Evolutionary conservation across 1,140 invertebrate genomes (phyloP), one percentile per base, ranked within the genome.

Genomic region (Ephestia elutella): DNA sequence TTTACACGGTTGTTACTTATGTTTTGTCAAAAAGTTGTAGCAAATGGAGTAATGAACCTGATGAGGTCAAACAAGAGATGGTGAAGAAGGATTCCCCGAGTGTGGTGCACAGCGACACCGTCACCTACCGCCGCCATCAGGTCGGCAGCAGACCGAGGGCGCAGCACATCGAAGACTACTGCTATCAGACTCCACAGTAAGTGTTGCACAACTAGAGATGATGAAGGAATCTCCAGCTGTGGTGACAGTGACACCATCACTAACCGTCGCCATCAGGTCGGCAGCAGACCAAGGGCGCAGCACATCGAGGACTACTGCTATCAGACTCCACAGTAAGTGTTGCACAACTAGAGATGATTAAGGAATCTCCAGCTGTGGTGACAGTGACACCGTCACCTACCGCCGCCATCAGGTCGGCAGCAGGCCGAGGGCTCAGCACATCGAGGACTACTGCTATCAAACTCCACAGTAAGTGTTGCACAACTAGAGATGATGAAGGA

Each of bases 321-420:
- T 13, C 56, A 59, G 19, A 56, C 54, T 13, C 19, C 21, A 20
- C 53, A 60, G 58, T 65, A 50, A 54, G 44, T 55, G 20, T 49
- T n/a, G n/a, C n/a, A n/a, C n/a, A 54, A 20, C 28, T 51, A 49
- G 21, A 48, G 3, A 19, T 17, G 11, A 18, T 32, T 0, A 54
- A 56, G 13, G 28, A 38, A 18, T 15, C 19, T 11, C 19, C 30
- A 13, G n/a, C n/a, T n/a, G 25, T 35, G 0, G 38, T 66, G 0
- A 66, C 10, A 66, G 63, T 20, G 60, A 65, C 19, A 66, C 70
- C 3, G 60, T 71, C 7, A 66, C 70, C 1, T 71, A 64, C 18
- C 49, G 66, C 11, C 30, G 63, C 9, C 59, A 61, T 2, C 28
- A 58, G 7, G 5, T 54, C 5, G 35, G 49, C 2, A 55, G 51